These are phyloP conservation scores for Condylura cristata DNA, from an alignment of 2,113 vertebrate genomes.

Conservation along the genomic window DNA sequence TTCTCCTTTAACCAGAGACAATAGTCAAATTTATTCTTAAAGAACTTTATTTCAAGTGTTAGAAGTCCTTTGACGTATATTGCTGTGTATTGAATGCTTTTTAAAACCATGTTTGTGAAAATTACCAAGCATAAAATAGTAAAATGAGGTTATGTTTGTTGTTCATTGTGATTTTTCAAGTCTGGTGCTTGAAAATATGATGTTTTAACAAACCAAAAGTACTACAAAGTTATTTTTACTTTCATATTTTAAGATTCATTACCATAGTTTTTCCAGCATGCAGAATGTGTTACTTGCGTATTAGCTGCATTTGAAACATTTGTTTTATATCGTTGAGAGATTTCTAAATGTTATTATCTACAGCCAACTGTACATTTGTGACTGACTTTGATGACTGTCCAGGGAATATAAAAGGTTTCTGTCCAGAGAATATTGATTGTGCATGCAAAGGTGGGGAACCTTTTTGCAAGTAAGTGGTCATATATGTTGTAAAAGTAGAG, in stretches of 20 bases:
- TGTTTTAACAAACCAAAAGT: conserved; percentile 5
- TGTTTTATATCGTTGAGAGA: not conserved
- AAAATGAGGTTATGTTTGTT: conserved; percentile 2
- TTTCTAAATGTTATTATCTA: conserved; percentile 62
- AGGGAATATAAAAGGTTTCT: conserved; percentile 65
- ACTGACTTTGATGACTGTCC: conserved; percentile 65
- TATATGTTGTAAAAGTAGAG: not conserved
- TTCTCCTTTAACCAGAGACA: not conserved
- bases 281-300: conserved; percentile 32
- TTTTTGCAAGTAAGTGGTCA: conserved; percentile 82
- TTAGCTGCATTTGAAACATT: not conserved
- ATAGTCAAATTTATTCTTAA: conserved; percentile 28
- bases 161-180: not conserved
- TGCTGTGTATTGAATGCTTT: not conserved
- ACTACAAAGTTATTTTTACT: conserved; percentile 26
- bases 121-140: conserved; percentile 2
- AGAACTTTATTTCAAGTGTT: conserved; percentile 28
- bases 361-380: conserved; percentile 78
- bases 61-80: not conserved
- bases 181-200: not conserved
- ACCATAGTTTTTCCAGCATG: conserved; percentile 25
- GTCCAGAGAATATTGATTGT: conserved; percentile 69
- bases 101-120: conserved; percentile 27
- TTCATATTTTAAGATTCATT: conserved; percentile 25
- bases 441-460: conserved; percentile 73